These are phyloP conservation scores for Cantharis flavilabris DNA, from an alignment of 2,888 invertebrate species.

Conservation along the genomic window DNA sequence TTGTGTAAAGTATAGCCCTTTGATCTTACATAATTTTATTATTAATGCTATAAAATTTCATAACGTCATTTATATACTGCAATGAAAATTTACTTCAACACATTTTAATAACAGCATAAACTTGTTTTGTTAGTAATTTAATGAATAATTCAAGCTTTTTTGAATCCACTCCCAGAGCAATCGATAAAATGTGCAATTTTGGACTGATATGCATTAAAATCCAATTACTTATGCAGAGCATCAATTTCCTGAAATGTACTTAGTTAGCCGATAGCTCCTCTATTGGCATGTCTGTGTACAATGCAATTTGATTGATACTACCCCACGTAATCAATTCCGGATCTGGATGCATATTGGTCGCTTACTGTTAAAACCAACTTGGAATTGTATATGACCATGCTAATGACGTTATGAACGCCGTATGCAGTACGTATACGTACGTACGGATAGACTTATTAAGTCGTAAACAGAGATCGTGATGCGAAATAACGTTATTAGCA, in stretches of 20 bases:
- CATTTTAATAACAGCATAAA: not conserved
- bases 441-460: constrained; percentile 5
- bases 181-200: not conserved
- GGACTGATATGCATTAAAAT: not conserved
- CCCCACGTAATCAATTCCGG: constrained; percentile 8
- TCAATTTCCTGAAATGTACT: constrained; percentile 10
- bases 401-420: constrained; percentile 5
- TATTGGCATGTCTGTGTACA: constrained; percentile 4
- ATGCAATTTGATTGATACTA: constrained; percentile 20
- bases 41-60: constrained; percentile 1
- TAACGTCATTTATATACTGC: not conserved
- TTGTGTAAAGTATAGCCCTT: not conserved
- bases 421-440: not conserved
- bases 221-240: constrained; percentile 12
- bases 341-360: constrained; percentile 1
- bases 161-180: not conserved
- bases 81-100: not conserved
- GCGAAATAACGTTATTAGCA: constrained; percentile 8
- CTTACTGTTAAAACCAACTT: constrained; percentile 5
- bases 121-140: not conserved
- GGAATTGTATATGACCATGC: constrained; percentile 1
- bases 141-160: not conserved
- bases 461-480: constrained; percentile 16
- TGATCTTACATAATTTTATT: not conserved
- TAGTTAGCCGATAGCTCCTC: not conserved